Evolutionary conservation across 2,113 vertebrate genomes (phyloP).

Genomic region (Microcebus murinus): DNA sequence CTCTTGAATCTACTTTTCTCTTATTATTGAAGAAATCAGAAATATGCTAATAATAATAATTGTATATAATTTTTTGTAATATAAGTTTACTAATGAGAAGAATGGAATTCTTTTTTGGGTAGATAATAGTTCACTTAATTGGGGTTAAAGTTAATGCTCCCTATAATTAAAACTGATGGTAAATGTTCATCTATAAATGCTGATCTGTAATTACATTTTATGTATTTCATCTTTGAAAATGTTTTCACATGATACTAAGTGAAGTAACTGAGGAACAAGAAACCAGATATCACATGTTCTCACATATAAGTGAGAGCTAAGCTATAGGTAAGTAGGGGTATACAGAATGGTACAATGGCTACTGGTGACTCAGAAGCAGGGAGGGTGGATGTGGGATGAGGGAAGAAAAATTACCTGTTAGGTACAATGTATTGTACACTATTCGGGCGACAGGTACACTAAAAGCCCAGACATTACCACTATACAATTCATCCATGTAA

Average conservation of each 20-base stretch:
- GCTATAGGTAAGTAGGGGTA: too few species aligned
- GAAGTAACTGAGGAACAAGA: too few species aligned
- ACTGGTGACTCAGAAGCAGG: too few species aligned
- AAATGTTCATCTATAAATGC: constrained; percentile 17
- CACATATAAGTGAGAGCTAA: too few species aligned
- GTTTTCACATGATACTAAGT: not conserved
- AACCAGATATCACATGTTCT: too few species aligned
- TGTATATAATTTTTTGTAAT: not conserved
- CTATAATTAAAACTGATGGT: constrained; percentile 33
- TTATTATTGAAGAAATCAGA: not conserved
- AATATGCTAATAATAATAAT: constrained; percentile 33
- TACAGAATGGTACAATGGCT: too few species aligned
- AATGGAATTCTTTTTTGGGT: not conserved
- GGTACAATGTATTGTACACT: too few species aligned
- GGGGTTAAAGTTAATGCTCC: not conserved
- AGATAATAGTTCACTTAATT: not conserved
- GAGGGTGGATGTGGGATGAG: too few species aligned
- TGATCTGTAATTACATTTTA: constrained; percentile 7
- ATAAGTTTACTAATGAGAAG: not conserved
- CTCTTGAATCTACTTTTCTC: constrained; percentile 21
- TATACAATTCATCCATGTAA: too few species aligned
- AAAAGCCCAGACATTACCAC: too few species aligned
- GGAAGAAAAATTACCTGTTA: too few species aligned
- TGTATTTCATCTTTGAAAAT: constrained; percentile 43
- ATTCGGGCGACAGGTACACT: too few species aligned